Percentiles rank a stretch among this genome's conserved stretches.
phyloP scores from a whole-genome alignment of 2,113 vertebrate species.

The Camelus bactrianus region DNA sequence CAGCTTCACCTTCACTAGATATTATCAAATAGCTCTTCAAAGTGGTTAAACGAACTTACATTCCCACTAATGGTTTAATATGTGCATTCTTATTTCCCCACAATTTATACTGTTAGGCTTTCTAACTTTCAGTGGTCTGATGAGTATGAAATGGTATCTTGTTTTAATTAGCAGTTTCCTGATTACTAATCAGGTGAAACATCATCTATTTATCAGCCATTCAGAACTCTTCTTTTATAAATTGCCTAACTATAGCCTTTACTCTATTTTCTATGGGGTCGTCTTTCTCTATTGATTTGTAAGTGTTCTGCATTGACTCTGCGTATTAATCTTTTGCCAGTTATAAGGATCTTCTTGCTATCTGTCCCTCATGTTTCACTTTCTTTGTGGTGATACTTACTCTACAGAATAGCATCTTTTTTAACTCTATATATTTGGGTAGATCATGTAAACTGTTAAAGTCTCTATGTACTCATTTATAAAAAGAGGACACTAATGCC shows the following conservation, averaged over 20 bases:
- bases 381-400: neutral
- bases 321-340: neutral
- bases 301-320: neutral
- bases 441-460: neutral
- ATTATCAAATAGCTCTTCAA: neutral
- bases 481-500: neutral
- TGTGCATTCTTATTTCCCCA: neutral
- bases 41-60: neutral
- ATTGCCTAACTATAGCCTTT: neutral
- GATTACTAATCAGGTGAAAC: slow-evolving; percentile 16
- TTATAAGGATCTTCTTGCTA: neutral
- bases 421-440: slow-evolving; percentile 9
- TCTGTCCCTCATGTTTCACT: slow-evolving; percentile 23
- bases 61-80: neutral
- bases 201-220: neutral
- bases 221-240: slow-evolving; percentile 17
- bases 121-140: neutral
- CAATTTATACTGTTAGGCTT: neutral
- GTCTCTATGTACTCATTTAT: neutral
- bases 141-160: neutral
- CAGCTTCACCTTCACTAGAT: neutral
- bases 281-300: neutral
- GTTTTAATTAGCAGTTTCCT: slow-evolving; percentile 28
- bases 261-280: neutral
- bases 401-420: neutral